phyloP scores from a whole-genome alignment of 2,888 invertebrate species.

The Dryocosmus kuriphilus region DNA sequence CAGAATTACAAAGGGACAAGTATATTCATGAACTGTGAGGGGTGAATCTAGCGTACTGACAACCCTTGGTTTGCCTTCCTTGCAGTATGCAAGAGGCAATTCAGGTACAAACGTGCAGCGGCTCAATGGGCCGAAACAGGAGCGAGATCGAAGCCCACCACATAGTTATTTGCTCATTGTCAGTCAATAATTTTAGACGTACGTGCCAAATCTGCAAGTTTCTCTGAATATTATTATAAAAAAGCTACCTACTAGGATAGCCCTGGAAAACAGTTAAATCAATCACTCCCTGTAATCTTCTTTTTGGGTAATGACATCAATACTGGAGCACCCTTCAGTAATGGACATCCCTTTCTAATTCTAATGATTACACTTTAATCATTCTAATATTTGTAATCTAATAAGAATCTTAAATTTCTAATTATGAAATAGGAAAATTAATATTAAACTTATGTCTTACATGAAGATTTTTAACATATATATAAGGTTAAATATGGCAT shows the following conservation, averaged over 20 bases:
- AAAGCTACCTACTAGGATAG: rapidly evolving
- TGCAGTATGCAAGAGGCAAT: constrained; percentile 34
- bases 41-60: neutral
- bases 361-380: too few relatives aligned
- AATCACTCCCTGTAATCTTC: too few relatives aligned
- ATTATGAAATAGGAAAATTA: too few relatives aligned
- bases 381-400: too few relatives aligned
- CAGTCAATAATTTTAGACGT: constrained; percentile 54
- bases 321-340: too few relatives aligned
- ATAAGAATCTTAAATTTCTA: too few relatives aligned
- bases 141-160: constrained; percentile 12
- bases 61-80: constrained; percentile 33
- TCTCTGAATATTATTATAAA: neutral
- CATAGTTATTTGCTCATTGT: constrained; percentile 60
- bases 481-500: too few relatives aligned
- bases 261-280: too few relatives aligned
- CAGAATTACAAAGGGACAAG: constrained; percentile 24
- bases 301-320: too few relatives aligned
- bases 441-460: too few relatives aligned
- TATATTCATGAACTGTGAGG: constrained; percentile 12
- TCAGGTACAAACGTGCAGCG: constrained; percentile 33
- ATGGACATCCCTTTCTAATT: too few relatives aligned
- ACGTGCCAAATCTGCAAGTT: constrained; percentile 48
- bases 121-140: constrained; percentile 45
- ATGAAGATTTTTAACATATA: too few relatives aligned